phyloP scores from a whole-genome alignment of 2,113 vertebrate genomes.

The Anthoscopus minutus region DNA sequence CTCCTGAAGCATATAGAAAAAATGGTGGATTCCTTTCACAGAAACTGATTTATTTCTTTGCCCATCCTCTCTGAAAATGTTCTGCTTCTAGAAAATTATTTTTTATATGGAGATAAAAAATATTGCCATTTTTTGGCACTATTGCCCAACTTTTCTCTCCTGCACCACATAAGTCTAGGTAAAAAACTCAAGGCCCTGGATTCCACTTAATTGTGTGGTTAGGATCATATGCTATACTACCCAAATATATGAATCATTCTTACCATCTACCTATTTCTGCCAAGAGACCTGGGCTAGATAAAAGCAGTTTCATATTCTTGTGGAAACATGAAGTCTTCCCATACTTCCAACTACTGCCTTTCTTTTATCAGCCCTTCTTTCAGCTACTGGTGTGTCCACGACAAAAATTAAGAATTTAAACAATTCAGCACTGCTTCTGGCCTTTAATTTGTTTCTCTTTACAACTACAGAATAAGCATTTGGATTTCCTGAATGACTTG shows the following conservation, averaged over 20 bases:
- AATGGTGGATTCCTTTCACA: background rate
- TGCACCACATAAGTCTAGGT: background rate
- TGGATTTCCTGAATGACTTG: background rate
- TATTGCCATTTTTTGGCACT: background rate
- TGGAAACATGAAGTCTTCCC: background rate
- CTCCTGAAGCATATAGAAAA: background rate
- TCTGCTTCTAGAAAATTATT: background rate
- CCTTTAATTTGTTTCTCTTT: background rate
- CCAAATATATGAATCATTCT: background rate
- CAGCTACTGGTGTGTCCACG: background rate
- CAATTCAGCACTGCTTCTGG: background rate
- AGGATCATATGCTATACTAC: background rate
- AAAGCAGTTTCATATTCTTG: background rate
- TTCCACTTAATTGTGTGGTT: background rate
- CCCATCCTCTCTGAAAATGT: background rate
- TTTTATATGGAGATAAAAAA: background rate
- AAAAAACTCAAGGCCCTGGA: background rate
- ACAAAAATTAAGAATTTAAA: background rate
- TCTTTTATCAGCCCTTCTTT: background rate
- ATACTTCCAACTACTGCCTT: background rate
- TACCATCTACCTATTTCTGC: background rate
- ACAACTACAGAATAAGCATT: background rate
- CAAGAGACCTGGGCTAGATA: background rate
- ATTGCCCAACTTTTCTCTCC: background rate
- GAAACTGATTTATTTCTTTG: background rate